Percentiles rank a stretch among this genome's conserved stretches.
Evolutionary conservation across 2,888 invertebrate genomes (phyloP).

Genomic region (Cordylochernes scorpioides): DNA sequence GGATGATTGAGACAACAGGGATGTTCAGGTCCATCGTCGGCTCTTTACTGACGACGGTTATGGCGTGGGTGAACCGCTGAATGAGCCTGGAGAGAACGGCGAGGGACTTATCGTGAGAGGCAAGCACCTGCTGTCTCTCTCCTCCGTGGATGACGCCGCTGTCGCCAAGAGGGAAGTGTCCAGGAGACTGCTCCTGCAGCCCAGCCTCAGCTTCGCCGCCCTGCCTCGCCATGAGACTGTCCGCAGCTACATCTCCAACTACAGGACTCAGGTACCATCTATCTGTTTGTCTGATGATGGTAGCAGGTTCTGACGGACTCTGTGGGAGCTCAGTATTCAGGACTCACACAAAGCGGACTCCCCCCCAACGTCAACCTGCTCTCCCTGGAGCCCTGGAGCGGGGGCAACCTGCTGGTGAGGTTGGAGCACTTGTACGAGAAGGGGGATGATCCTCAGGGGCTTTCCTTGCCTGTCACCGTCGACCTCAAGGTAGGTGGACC

Average conservation of each 20-base stretch:
- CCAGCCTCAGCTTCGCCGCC: constrained; percentile 9
- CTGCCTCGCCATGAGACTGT: constrained; percentile 2
- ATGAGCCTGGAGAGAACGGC: constrained; percentile 41
- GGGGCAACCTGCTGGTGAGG: constrained; percentile 34
- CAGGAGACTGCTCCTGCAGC: constrained; percentile 9
- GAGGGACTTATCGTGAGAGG: constrained; percentile 42
- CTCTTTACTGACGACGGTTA: constrained; percentile 62
- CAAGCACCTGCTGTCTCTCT: constrained; percentile 31
- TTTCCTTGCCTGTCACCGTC: constrained; percentile 27
- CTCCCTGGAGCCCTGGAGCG: constrained; percentile 48
- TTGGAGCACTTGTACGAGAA: constrained; percentile 46
- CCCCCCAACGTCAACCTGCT: constrained; percentile 45
- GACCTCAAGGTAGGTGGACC: constrained; percentile 8
- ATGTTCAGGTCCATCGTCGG: constrained; percentile 57
- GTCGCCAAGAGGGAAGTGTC: constrained; percentile 6
- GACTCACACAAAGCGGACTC: too few relatives aligned
- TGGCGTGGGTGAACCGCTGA: constrained; percentile 69
- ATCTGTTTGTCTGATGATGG: neutral
- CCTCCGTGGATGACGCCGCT: constrained; percentile 6
- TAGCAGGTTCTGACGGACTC: too few relatives aligned
- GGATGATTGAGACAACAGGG: too few relatives aligned
- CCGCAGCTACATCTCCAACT: constrained; percentile 4
- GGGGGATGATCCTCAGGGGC: constrained; percentile 29
- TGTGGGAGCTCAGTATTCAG: too few relatives aligned
- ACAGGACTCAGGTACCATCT: constrained; percentile 2